Base-by-base conservation (phyloP, 2,888 invertebrate species). In the Leptinotarsa peninsularis region DNA sequence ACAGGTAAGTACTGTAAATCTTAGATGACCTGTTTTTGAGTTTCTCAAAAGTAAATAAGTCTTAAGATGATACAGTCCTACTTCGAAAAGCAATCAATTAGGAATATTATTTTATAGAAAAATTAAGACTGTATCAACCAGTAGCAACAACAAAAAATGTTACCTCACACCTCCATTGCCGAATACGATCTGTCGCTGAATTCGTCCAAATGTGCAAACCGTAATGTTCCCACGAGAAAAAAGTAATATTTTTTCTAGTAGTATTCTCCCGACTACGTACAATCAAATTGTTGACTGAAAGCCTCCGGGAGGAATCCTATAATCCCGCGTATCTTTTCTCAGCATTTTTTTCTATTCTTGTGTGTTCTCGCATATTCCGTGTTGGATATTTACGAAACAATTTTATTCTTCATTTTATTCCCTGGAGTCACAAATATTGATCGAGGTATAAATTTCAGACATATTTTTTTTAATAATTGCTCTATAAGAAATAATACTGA, bases 341-440 rank as follows among this genome's bases (percentile, higher is more conserved):
- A 43, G 63, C 7, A 43, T 63, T 63, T 63, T 63, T 43, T 63
- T n/a, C 21, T 63, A 63, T 63, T 43, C 33, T 33, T 63, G 10
- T 18, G n/a, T 63, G 15, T n/a, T 63, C 43, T 14, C 23, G 7
- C 43, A n/a, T 63, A 63, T 63, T 27, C 43, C 7, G 33, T n/a
- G 63, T 63, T n/a, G n/a, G 18, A 21, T 63, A 63, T 63, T 43
- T 17, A 33, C 2, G n/a, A 63, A 63, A 63, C n/a, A 63, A n/a
- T n/a, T 5, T 15, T 63, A 3, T 17, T n/a, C 13, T 33, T 63
- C 63, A 63, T 14, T 63, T 27, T 7, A 63, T 63, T 63, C 43
- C 63, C 63, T 43, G n/a, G 43, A n/a, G 63, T 33, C 27, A 43
- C 43, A 43, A 33, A 33, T 63, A 63, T 63, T 10, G 43, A 63